Conservation (phyloP, 2,888 invertebrate species). For the Drosophila greeni region DNA sequence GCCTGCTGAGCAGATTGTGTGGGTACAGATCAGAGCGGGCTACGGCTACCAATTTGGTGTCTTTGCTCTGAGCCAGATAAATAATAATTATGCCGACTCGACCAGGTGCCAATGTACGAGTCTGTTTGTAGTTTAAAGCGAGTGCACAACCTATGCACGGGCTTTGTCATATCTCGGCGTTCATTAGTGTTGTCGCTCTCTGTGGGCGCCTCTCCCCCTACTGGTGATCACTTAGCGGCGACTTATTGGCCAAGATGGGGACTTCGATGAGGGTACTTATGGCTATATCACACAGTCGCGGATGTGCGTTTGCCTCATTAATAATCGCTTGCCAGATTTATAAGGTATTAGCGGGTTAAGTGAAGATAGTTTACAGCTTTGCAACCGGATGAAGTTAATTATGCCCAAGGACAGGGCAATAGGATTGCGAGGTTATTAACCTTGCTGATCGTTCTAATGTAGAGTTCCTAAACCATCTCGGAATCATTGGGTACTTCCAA, state of each 20-base stretch:
- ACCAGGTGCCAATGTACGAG: constrained; percentile 27
- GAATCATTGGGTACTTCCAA: background rate
- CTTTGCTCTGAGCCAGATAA: constrained; percentile 64
- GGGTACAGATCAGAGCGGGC: constrained; percentile 56
- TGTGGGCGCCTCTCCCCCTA: constrained; percentile 56
- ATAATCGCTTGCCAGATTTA: constrained; percentile 64
- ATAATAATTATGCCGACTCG: constrained; percentile 70
- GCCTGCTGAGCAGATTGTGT: constrained; percentile 38
- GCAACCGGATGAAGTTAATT: constrained; percentile 15
- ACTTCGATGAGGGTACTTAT: constrained; percentile 50
- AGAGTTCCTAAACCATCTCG: background rate
- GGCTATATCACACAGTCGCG: constrained; percentile 24
- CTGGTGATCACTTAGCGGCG: constrained; percentile 53
- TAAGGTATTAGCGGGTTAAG: constrained; percentile 55
- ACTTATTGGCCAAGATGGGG: constrained; percentile 63
- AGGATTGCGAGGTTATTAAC: constrained; percentile 13
- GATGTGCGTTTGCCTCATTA: constrained; percentile 44
- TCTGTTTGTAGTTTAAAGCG: constrained; percentile 38
- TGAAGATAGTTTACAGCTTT: constrained; percentile 40
- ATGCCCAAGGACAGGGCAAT: constrained; percentile 5
- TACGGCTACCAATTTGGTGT: constrained; percentile 66
- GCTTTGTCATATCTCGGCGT: constrained; percentile 65
- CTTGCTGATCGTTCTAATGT: background rate
- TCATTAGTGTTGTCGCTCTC: constrained; percentile 65
- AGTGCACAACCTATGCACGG: constrained; percentile 56